phyloP scores from a whole-genome alignment of 2,888 invertebrate species.

The Polyommatus iphigenia region DNA sequence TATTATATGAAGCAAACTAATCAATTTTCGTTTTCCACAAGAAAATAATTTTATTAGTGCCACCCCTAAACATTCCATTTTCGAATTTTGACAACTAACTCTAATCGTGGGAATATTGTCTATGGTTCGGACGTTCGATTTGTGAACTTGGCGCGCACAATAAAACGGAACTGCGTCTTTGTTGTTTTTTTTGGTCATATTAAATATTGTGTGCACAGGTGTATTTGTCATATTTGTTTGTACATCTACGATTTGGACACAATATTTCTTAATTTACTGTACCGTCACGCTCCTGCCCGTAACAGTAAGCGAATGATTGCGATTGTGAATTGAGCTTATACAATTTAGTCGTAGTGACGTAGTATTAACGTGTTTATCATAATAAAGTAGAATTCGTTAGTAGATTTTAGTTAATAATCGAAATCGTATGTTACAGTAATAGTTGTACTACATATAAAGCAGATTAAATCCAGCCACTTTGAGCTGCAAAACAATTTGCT shows the following conservation, averaged over 20 bases:
- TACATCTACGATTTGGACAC: slow-evolving; percentile 35
- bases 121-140: slow-evolving; percentile 56
- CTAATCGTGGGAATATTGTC: slow-evolving; percentile 67
- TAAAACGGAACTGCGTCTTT: slow-evolving; percentile 72
- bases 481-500: no score
- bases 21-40: background rate
- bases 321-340: background rate
- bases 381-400: no score
- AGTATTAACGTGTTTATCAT: no score
- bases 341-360: background rate
- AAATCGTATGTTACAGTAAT: no score
- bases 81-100: slow-evolving; percentile 25
- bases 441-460: no score
- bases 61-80: background rate
- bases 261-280: slow-evolving; percentile 34
- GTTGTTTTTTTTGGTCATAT: slow-evolving; percentile 48
- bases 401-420: no score
- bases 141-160: slow-evolving; percentile 47
- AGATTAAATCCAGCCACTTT: no score
- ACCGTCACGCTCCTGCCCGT: slow-evolving; percentile 7
- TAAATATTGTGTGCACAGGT: slow-evolving; percentile 67
- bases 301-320: background rate
- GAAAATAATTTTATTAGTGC: background rate
- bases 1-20: background rate
- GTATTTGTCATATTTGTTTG: slow-evolving; percentile 52